Evolutionary conservation across 2,113 vertebrate genomes (phyloP), one percentile per base, ranked within the genome.

Genomic region (western clawed frog (Xenopus tropicalis)): DNA sequence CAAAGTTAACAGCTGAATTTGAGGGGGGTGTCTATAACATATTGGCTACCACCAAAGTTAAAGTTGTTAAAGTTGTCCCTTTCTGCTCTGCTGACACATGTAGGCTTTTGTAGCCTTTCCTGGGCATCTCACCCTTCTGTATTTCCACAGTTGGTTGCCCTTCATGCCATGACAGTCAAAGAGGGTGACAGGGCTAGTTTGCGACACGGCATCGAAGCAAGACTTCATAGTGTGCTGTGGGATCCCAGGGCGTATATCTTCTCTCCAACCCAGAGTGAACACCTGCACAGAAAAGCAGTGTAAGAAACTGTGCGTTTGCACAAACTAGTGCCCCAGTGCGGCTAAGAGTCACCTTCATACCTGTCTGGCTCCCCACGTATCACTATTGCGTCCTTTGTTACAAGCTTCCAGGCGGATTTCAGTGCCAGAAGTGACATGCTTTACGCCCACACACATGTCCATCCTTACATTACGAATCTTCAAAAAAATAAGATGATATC

Each of bases 101-200:
- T n/a, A n/a, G n/a, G n/a, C n/a, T n/a, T n/a, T n/a, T n/a, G n/a
- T n/a, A n/a, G n/a, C n/a, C n/a, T n/a, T n/a, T n/a, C n/a, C n/a
- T n/a, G n/a, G n/a, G n/a, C n/a, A n/a, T n/a, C 88, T 85, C 84
- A 98, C 97, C 90, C 91, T 90, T 48, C 92, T 85, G 83, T 98
- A 99, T 82, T 89, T 90, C 97, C 97, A 99, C 65, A 97, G 91
- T 90, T 99, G 97, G 89, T 99, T 99, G 1, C 97, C 97, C 83
- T 91, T 98, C 96, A 98, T 98, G 80, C 97, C 92, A 56, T 99
- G 97, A 29, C 97, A 99, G 84, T 98, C 95, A 8, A 95, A 99
- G 69, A 99, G 91, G 0, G 96, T 98, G 69, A 98, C 91, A 0
- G 93, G 93, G 82, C 97, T 98, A 85, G 83, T 95, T 83, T 93